Conservation (phyloP, 2,113 vertebrate genomes). For the Rallus limicola region DNA sequence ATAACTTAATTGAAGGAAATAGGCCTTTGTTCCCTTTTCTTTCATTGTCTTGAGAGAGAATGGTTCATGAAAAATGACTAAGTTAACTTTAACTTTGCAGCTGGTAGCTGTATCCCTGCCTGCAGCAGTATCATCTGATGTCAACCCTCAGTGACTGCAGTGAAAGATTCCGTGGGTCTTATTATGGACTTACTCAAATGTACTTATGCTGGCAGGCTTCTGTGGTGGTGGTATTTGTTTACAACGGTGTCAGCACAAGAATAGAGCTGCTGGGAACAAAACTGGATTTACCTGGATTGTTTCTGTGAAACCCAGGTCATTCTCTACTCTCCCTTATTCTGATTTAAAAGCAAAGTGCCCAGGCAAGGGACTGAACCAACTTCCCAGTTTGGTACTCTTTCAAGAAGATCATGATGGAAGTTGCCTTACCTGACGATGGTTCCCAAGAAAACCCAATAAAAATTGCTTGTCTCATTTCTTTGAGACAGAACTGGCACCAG, state of each 20-base stretch:
- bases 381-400: background rate
- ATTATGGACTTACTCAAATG: background rate
- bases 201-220: background rate
- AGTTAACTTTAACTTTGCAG: background rate
- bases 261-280: background rate
- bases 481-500: accelerated
- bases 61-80: background rate
- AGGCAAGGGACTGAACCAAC: background rate
- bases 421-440: background rate
- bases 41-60: background rate
- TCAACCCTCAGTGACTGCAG: background rate
- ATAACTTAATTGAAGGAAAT: background rate
- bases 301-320: background rate
- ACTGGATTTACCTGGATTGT: background rate
- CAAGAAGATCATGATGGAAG: background rate
- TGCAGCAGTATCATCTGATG: background rate
- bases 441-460: background rate
- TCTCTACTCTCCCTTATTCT: background rate
- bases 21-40: background rate
- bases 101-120: background rate
- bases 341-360: background rate
- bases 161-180: background rate
- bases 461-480: background rate
- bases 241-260: background rate
- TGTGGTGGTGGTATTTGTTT: background rate